These are phyloP conservation scores for Semotilus atromaculatus DNA, from an alignment of 2,797 vertebrate genomes.

Conservation along the genomic window DNA sequence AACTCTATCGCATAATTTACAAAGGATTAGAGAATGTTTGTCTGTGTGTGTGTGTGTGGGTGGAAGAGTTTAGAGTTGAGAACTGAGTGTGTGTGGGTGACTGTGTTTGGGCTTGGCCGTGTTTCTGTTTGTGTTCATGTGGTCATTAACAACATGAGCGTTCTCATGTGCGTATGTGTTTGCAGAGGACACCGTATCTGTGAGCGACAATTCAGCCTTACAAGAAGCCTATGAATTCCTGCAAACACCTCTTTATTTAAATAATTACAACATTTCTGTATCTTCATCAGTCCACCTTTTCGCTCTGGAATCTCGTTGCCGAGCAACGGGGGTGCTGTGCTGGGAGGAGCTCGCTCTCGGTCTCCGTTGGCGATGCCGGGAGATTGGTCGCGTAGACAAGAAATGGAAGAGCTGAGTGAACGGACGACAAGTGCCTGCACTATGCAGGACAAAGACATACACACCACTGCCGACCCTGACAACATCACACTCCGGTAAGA, in stretches of 20 bases:
- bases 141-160: neutral
- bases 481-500: slow-evolving; percentile 70
- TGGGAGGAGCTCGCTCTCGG: slow-evolving; percentile 57
- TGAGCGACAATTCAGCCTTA: neutral
- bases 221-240: slow-evolving; percentile 1
- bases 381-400: slow-evolving; percentile 59
- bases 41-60: slow-evolving; percentile 1
- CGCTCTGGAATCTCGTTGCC: slow-evolving; percentile 73
- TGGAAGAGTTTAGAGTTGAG: slow-evolving; percentile 14
- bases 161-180: neutral
- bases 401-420: slow-evolving; percentile 72
- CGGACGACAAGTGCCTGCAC: slow-evolving; percentile 69
- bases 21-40: slow-evolving; percentile 11
- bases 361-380: slow-evolving; percentile 58
- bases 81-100: neutral
- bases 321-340: slow-evolving; percentile 70
- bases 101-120: slow-evolving; percentile 27
- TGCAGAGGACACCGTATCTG: neutral
- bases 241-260: slow-evolving; percentile 20
- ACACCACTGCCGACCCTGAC: slow-evolving; percentile 56
- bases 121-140: slow-evolving; percentile 30
- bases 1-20: neutral
- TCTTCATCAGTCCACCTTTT: slow-evolving; percentile 61
- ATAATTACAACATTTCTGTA: slow-evolving; percentile 43
- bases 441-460: slow-evolving; percentile 64